Evolutionary conservation across 2,113 vertebrate species (phyloP).

Genomic region (Galeopterus variegatus): DNA sequence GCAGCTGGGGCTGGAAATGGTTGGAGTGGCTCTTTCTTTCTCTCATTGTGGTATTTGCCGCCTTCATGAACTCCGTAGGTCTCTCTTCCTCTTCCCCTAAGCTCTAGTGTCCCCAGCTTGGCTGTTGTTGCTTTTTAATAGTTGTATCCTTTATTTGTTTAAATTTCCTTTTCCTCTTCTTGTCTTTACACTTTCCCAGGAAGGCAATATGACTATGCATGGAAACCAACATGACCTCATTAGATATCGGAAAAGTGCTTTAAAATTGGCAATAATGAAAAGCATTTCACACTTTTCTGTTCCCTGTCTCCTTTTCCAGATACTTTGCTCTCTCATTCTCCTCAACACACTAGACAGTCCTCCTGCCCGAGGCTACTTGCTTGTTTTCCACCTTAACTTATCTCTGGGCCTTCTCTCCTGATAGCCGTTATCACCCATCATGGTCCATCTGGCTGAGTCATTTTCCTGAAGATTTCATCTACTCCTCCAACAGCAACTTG

Average conservation of each 20-base stretch:
- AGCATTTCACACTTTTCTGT: neutral
- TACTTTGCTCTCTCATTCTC: neutral
- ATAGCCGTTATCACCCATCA: neutral
- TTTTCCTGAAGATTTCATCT: neutral
- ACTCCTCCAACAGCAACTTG: neutral
- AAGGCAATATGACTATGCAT: neutral
- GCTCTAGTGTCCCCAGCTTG: too few species aligned
- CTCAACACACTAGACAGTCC: neutral
- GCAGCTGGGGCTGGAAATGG: too few species aligned
- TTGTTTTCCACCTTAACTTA: neutral
- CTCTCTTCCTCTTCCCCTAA: too few species aligned
- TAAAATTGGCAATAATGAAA: neutral
- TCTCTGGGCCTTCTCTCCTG: neutral
- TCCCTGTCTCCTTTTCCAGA: neutral
- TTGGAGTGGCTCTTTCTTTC: too few species aligned
- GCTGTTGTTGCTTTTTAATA: too few species aligned
- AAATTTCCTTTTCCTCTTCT: neutral
- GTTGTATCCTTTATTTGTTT: neutral
- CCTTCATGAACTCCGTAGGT: too few species aligned
- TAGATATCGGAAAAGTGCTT: slow-evolving; percentile 17
- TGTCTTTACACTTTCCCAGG: neutral
- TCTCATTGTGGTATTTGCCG: too few species aligned
- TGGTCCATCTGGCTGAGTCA: neutral
- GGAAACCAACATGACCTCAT: neutral
- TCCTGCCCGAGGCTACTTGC: neutral